phyloP scores from a whole-genome alignment of 2,113 vertebrate species.

The Regulus satrapa region DNA sequence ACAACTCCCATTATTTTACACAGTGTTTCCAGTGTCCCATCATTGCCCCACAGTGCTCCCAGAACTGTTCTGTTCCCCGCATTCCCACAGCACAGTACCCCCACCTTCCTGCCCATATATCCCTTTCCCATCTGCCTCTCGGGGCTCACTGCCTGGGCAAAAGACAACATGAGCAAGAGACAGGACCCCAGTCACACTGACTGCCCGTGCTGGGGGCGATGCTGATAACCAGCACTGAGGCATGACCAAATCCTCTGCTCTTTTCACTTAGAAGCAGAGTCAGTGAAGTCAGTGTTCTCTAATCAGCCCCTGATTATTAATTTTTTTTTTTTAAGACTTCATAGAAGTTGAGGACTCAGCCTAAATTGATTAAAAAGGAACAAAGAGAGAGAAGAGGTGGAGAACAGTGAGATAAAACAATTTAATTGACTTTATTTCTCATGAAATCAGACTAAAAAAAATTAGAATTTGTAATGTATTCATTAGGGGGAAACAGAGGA shows the following conservation, averaged over 20 bases:
- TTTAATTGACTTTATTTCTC: not conserved
- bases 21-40: not conserved
- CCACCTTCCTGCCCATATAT: rapidly evolving
- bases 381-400: not conserved
- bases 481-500: not conserved
- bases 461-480: not conserved
- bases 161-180: not conserved
- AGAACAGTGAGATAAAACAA: not conserved
- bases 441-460: not conserved
- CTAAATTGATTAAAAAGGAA: not conserved
- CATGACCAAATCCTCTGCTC: not conserved
- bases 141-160: not conserved
- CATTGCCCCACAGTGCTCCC: not conserved
- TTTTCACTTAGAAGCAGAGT: not conserved
- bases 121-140: too few relatives aligned
- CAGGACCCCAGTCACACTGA: not conserved
- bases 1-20: rapidly evolving
- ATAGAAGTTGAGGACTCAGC: not conserved
- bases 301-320: not conserved
- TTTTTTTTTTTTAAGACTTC: not conserved
- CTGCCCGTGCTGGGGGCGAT: not conserved
- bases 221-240: not conserved
- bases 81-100: not conserved
- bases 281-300: not conserved
- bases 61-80: not conserved